These are phyloP conservation scores for Drosophila nannoptera DNA, from an alignment of 1,140 invertebrate genomes.

Conservation along the genomic window DNA sequence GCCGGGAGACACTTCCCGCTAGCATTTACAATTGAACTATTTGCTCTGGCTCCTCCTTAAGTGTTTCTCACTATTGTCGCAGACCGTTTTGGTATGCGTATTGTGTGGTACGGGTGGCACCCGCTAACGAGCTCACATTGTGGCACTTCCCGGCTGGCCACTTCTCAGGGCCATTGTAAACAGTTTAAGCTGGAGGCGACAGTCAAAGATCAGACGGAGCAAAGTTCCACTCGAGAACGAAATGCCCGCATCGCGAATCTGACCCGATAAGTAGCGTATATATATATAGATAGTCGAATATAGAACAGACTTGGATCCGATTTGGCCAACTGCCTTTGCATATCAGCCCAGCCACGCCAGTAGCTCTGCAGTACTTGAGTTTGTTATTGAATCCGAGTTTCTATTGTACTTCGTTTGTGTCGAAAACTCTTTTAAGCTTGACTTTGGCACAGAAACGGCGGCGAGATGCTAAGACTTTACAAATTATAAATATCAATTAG, in stretches of 20 bases:
- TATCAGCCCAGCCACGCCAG: neutral
- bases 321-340: neutral
- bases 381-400: conserved; percentile 13
- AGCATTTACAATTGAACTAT: conserved; percentile 28
- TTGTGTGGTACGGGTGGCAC: conserved; percentile 19
- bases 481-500: conserved; percentile 18
- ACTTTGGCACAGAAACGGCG: conserved; percentile 27
- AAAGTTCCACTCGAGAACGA: conserved; percentile 32
- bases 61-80: conserved; percentile 49
- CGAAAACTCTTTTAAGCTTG: neutral
- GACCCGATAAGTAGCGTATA: too few species aligned
- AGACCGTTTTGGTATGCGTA: conserved; percentile 26
- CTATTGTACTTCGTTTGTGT: neutral
- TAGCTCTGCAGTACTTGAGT: neutral
- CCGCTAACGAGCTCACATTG: conserved; percentile 22
- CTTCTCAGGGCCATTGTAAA: conserved; percentile 67
- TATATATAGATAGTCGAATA: neutral
- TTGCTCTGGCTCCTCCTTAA: conserved; percentile 21
- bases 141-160: conserved; percentile 46
- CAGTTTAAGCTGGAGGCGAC: conserved; percentile 52
- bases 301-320: neutral
- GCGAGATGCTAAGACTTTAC: conserved; percentile 3
- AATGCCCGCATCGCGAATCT: too few species aligned
- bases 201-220: conserved; percentile 40
- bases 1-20: conserved; percentile 30